Percentiles rank a stretch among this genome's conserved stretches.
Conservation (phyloP, 2,888 invertebrate species). For the Andrena bicolor region DNA sequence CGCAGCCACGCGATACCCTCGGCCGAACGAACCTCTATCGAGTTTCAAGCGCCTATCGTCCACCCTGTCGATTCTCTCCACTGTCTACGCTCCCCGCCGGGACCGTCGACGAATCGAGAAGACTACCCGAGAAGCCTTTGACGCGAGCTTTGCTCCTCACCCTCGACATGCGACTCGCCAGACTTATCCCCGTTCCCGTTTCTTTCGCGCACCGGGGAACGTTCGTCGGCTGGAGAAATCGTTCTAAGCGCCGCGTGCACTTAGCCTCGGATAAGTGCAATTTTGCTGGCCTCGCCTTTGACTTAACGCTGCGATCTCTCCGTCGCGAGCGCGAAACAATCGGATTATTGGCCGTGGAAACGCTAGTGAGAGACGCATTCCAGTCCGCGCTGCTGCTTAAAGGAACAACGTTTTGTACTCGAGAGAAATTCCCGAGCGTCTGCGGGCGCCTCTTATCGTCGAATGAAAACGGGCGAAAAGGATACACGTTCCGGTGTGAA, state of each 20-base stretch:
- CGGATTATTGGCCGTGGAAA: constrained; percentile 15
- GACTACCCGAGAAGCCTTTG: constrained; percentile 21
- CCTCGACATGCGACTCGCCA: constrained; percentile 37
- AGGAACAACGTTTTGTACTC: constrained; percentile 37
- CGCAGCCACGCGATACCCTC: constrained; percentile 36
- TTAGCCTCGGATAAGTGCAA: constrained; percentile 43
- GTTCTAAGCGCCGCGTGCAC: constrained; percentile 31
- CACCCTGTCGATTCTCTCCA: constrained; percentile 15
- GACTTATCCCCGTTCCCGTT: constrained; percentile 52
- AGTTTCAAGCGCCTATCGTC: constrained; percentile 55
- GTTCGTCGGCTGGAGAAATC: constrained; percentile 14
- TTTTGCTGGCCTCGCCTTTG: constrained; percentile 48
- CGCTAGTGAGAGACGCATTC: constrained; percentile 4
- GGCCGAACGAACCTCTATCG: constrained; percentile 44
- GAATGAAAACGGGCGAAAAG: constrained; percentile 20
- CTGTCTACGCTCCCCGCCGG: constrained; percentile 1
- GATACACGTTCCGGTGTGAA: neutral
- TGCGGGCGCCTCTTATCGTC: constrained; percentile 31
- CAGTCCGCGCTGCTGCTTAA: constrained; percentile 13
- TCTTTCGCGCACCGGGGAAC: constrained; percentile 11
- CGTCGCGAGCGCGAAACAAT: neutral
- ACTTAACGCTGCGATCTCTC: constrained; percentile 17
- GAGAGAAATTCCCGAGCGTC: constrained; percentile 25
- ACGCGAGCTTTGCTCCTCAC: neutral
- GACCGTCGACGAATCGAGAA: neutral